These are phyloP conservation scores for Babyrousa celebensis DNA, from an alignment of 2,797 vertebrate species.

Conservation along the genomic window DNA sequence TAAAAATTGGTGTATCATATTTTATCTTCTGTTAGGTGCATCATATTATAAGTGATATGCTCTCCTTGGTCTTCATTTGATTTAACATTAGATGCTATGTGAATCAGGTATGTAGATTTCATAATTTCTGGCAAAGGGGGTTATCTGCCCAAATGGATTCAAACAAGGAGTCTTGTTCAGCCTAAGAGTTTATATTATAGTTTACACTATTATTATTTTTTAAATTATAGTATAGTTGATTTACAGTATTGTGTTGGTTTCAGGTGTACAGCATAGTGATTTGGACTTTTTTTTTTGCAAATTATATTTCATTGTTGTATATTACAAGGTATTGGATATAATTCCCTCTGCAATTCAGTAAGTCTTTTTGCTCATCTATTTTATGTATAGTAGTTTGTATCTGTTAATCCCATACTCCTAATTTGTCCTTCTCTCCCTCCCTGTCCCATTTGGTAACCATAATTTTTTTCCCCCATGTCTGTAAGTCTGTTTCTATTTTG, in stretches of 20 bases:
- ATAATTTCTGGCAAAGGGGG: background rate
- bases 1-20: background rate
- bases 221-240: background rate
- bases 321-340: background rate
- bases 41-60: background rate
- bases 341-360: background rate
- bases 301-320: background rate
- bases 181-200: background rate
- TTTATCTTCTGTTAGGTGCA: background rate
- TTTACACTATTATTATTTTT: conserved; percentile 7
- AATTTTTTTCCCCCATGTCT: background rate
- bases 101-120: background rate
- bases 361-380: background rate
- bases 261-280: background rate
- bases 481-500: background rate
- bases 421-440: background rate
- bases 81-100: background rate
- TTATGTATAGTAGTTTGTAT: background rate
- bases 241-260: background rate
- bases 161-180: background rate
- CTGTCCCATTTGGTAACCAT: background rate
- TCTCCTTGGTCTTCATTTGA: background rate
- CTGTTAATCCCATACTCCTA: background rate
- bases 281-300: background rate
- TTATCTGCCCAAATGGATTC: conserved; percentile 54